Evolutionary conservation across 2,797 vertebrate genomes (phyloP).

Genomic region (Gallinago nigripennis): DNA sequence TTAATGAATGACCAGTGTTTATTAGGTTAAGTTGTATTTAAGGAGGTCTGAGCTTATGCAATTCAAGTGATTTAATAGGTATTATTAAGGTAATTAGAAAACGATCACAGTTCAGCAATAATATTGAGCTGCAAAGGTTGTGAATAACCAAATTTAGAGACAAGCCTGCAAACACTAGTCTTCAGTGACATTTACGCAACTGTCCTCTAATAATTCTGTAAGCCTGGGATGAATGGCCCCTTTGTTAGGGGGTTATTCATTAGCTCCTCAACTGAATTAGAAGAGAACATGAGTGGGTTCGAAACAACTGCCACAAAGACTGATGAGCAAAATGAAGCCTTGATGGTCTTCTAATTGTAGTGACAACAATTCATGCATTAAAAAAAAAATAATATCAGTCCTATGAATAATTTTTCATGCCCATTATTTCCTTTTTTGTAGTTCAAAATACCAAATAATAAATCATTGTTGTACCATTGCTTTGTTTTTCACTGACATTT

Average conservation of each 20-base stretch:
- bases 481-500: slow-evolving; percentile 53
- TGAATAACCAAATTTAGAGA: slow-evolving; percentile 83
- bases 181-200: slow-evolving; percentile 79
- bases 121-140: slow-evolving; percentile 80
- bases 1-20: slow-evolving; percentile 77
- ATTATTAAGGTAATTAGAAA: slow-evolving; percentile 86
- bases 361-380: slow-evolving; percentile 66
- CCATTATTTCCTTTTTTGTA: not conserved
- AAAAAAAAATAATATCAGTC: not conserved
- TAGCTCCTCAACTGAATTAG: slow-evolving; percentile 76
- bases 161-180: slow-evolving; percentile 75
- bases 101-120: slow-evolving; percentile 81
- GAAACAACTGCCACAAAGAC: slow-evolving; percentile 68
- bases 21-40: slow-evolving; percentile 83
- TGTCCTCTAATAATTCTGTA: slow-evolving; percentile 80
- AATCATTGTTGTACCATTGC: not conserved
- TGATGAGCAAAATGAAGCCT: slow-evolving; percentile 72
- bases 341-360: slow-evolving; percentile 74
- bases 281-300: slow-evolving; percentile 71
- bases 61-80: slow-evolving; percentile 82
- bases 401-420: slow-evolving; percentile 12
- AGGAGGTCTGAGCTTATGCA: slow-evolving; percentile 74
- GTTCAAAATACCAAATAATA: slow-evolving; percentile 37
- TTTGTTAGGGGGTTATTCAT: slow-evolving; percentile 83
- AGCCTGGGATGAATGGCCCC: slow-evolving; percentile 78